These are phyloP conservation scores for Lithophane semibrunnea DNA, from an alignment of 2,888 invertebrate genomes.

Conservation along the genomic window DNA sequence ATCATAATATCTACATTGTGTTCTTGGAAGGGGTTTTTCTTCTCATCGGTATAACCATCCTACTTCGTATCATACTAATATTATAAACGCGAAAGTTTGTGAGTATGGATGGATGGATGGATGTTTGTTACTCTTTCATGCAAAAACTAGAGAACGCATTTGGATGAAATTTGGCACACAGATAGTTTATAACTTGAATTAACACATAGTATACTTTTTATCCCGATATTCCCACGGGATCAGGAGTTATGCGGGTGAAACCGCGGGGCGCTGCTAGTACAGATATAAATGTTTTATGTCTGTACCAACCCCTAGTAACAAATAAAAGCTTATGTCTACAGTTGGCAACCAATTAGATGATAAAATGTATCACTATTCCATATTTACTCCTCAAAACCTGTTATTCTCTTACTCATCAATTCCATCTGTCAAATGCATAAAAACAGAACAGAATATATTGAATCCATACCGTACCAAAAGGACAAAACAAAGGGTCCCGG, in stretches of 20 bases:
- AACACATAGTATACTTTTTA: no score
- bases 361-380: background rate
- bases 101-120: no score
- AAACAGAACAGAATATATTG: conserved; percentile 53
- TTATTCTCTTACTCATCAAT: conserved; percentile 43
- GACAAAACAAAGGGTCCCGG: conserved; percentile 70
- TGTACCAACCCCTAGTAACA: background rate
- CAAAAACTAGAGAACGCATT: no score
- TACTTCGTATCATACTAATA: no score
- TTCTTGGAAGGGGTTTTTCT: background rate
- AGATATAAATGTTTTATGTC: background rate
- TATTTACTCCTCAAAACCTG: conserved; percentile 28
- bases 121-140: no score
- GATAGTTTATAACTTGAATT: no score
- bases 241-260: no score
- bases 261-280: background rate
- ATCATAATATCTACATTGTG: background rate
- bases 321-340: no score
- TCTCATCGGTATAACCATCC: background rate
- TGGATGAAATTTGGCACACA: no score
- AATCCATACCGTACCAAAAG: conserved; percentile 54
- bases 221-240: no score
- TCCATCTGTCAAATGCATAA: conserved; percentile 50
- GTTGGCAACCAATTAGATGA: background rate
- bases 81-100: no score